Evolutionary conservation across 2,113 vertebrate genomes (phyloP).

Genomic region (Podarcis cretensis): DNA sequence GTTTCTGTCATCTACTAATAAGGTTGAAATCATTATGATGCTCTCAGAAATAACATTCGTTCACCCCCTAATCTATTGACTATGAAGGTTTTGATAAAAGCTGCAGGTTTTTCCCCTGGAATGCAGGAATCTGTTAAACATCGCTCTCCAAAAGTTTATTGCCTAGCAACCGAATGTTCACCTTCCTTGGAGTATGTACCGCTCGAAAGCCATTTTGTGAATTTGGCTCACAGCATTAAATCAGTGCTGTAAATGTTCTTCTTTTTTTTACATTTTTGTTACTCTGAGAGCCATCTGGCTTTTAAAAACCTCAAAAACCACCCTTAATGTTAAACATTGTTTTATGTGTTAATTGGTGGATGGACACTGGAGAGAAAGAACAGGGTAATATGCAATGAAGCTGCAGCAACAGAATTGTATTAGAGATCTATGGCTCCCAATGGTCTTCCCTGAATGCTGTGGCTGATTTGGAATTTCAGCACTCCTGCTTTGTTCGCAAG

Average conservation of each 20-base stretch:
- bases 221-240: background rate
- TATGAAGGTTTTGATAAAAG: background rate
- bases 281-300: slow-evolving; percentile 13
- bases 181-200: background rate
- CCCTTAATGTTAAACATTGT: background rate
- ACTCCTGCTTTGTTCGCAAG: background rate
- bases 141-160: background rate
- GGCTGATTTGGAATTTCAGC: background rate
- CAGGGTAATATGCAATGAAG: background rate
- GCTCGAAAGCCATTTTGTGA: slow-evolving; percentile 4
- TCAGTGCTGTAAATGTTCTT: background rate
- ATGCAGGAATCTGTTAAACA: background rate
- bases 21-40: background rate
- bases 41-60: background rate
- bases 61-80: background rate
- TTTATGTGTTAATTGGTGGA: background rate
- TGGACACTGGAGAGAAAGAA: background rate
- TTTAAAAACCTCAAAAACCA: background rate
- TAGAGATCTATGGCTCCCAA: background rate
- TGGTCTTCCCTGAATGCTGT: background rate
- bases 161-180: background rate
- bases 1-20: too few relatives aligned
- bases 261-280: background rate
- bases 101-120: background rate
- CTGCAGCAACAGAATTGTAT: background rate